Percentiles rank a stretch among this genome's conserved stretches.
phyloP scores from a whole-genome alignment of 2,797 vertebrate genomes.

The Hippocampus kuda region DNA sequence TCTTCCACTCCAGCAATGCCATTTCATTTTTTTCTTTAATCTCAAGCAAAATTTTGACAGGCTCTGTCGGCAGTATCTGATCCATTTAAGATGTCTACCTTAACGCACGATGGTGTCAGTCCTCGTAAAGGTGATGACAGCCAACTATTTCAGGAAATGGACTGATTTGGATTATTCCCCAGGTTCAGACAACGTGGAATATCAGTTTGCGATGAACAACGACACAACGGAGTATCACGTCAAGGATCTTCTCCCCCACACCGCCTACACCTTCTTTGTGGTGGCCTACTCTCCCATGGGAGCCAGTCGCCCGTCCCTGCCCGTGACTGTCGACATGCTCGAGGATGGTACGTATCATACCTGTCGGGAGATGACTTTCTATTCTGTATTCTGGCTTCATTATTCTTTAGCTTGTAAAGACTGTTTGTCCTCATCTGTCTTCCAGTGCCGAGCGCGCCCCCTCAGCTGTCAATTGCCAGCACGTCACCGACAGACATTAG shows the following conservation, averaged over 20 bases:
- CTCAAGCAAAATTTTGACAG: not conserved
- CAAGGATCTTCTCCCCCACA: slow-evolving; percentile 88
- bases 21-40: not conserved
- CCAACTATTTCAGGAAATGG: not conserved
- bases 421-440: slow-evolving; percentile 12
- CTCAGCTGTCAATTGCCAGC: slow-evolving; percentile 84
- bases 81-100: not conserved
- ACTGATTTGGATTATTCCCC: slow-evolving; percentile 15
- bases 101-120: not conserved
- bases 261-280: slow-evolving; percentile 89
- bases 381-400: not conserved
- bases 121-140: not conserved
- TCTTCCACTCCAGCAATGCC: not conserved
- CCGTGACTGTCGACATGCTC: slow-evolving; percentile 78
- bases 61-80: not conserved
- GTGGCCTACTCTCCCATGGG: slow-evolving; percentile 93
- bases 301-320: slow-evolving; percentile 81
- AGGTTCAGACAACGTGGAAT: slow-evolving; percentile 88
- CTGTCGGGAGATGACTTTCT: not conserved
- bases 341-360: slow-evolving; percentile 78
- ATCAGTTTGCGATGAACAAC: slow-evolving; percentile 95
- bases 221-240: slow-evolving; percentile 90
- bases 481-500: slow-evolving; percentile 81
- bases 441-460: slow-evolving; percentile 83
- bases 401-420: not conserved